Base-by-base conservation (phyloP, 2,113 vertebrate species). In the Syngnathus typhle region DNA sequence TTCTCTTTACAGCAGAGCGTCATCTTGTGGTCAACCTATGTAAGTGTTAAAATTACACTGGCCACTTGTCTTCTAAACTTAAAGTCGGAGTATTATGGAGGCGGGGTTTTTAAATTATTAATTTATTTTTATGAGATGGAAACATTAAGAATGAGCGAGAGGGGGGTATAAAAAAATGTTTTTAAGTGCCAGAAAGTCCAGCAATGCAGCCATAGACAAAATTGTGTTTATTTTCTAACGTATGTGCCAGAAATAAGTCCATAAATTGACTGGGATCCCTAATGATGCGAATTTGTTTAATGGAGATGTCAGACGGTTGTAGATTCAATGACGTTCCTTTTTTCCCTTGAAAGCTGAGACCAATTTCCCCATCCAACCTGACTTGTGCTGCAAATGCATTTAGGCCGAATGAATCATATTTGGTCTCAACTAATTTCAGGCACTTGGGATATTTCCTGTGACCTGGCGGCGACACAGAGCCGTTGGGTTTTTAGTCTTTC, bases 401-500 rank as follows among this genome's bases (percentile, higher is more conserved):
- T 49, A n/a, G 60, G 43, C 63, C 41, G 11, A 78, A 69, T 79
- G 64, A 75, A 76, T 73, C 67, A 68, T 37, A 51, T 44, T 23
- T 66, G 37, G 64, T 46, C 4, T 69, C 19, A 73, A 72, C 55
- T 49, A 49, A 64, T 71, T 80, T 78, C 54, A 37, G 75, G 59
- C n/a, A 49, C n/a, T 55, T 43, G 60, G 73, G 69, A 77, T 67
- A 67, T 76, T 84, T 84, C 71, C 66, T 84, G 68, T 73, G 39
- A 37, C 12, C 21, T 7, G 55, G 27, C 59, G 64, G 18, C 65
- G 41, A 88, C 71, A 84, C 66, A 82, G 56, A 27, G 58, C 55
- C 81, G 79, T 84, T 87, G 64, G 77, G 80, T 70, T 63, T 64
- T 21, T 36, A 65, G 61, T 58, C 71, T 78, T 82, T 79, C 44